phyloP scores from a whole-genome alignment of 2,113 vertebrate genomes.

The Petroica traversi region DNA sequence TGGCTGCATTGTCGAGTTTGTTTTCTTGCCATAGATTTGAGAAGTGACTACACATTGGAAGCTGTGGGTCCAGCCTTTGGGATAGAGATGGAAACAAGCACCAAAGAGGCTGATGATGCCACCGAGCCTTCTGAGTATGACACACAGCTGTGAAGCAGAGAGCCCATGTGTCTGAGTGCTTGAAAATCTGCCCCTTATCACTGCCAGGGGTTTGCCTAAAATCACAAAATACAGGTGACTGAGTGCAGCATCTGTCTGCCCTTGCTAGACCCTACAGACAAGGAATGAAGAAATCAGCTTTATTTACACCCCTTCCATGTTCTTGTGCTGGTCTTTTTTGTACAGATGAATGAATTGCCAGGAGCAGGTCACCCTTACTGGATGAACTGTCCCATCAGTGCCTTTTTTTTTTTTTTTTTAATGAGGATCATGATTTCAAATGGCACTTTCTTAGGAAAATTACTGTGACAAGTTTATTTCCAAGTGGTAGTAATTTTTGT shows the following conservation, averaged over 20 bases:
- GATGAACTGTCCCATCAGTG: not conserved
- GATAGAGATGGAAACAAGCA: slow-evolving; percentile 22
- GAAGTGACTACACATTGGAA: slow-evolving; percentile 68
- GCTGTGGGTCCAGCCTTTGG: slow-evolving; percentile 33
- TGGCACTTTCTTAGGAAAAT: not conserved
- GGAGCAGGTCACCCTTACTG: not conserved
- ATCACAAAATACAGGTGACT: not conserved
- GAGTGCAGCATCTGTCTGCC: not conserved
- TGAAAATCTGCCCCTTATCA: not conserved
- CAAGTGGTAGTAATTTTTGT: not conserved
- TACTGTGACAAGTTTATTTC: not conserved
- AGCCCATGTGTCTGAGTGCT: not conserved
- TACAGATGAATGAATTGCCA: not conserved
- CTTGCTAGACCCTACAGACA: not conserved
- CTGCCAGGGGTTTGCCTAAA: not conserved
- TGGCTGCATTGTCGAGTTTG: not conserved
- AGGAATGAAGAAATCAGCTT: not conserved
- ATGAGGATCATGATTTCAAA: not conserved
- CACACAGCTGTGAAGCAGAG: slow-evolving; percentile 62
- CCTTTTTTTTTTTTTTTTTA: not conserved
- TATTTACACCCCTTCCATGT: not conserved
- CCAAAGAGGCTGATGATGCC: not conserved
- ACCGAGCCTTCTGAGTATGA: slow-evolving; percentile 51
- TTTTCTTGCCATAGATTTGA: slow-evolving; percentile 82
- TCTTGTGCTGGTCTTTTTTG: not conserved